A percentile compares a stretch with the other conserved stretches of the same genome.
These are phyloP conservation scores for Cyanoderma ruficeps DNA, from an alignment of 2,113 vertebrate genomes.

Conservation along the genomic window DNA sequence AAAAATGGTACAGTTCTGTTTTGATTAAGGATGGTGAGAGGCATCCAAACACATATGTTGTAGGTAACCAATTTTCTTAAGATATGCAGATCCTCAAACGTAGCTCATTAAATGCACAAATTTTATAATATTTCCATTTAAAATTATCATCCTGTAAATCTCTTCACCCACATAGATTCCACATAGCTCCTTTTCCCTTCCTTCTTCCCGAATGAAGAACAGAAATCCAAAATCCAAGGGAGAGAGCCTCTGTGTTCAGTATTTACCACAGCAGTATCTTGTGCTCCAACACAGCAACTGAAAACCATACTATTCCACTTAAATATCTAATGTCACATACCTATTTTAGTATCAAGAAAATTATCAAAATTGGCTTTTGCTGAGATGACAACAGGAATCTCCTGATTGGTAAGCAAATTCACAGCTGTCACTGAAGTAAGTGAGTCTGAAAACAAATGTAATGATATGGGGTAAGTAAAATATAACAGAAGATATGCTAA, in stretches of 20 bases:
- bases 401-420: constrained; percentile 86
- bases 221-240: neutral
- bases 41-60: neutral
- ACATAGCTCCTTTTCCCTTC: neutral
- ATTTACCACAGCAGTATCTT: neutral
- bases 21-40: neutral
- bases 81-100: neutral
- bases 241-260: neutral
- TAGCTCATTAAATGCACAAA: neutral
- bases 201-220: neutral
- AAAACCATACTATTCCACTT: neutral
- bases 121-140: neutral
- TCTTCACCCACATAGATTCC: neutral
- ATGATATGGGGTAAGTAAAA: neutral
- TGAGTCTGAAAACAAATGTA: constrained; percentile 79
- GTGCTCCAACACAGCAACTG: neutral
- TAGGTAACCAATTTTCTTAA: neutral
- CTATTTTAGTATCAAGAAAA: constrained; percentile 86
- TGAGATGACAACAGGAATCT: constrained; percentile 88
- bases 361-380: constrained; percentile 78
- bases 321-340: constrained; percentile 67
- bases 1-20: neutral
- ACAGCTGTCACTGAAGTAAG: constrained; percentile 85
- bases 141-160: neutral
- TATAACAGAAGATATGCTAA: neutral